Base-by-base conservation (phyloP, 2,797 vertebrate genomes). In the Sebastes reedi region DNA sequence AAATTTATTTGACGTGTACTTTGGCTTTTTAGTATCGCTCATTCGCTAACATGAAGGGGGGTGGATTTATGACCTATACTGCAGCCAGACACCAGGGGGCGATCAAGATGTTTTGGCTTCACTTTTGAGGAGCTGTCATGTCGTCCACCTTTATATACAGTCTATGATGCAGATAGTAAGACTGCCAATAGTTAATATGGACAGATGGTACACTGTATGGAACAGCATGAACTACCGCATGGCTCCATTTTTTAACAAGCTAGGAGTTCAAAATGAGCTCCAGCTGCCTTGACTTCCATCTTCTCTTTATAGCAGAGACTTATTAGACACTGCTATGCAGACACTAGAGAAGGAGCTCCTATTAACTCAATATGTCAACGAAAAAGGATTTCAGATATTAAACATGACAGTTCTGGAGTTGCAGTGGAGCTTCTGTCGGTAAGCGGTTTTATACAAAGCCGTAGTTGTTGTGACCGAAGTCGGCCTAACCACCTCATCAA, bases 381-480 rank as follows among this genome's bases (percentile, higher is more conserved):
- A 50, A 68, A 79, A 84, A 25, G 3, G 46, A 69, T 58, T 58
- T 42, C 12, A 55, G 67, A 74, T 27, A 64, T 80, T 4, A 76
- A 73, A 77, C 64, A 68, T 77, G 61, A 66, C 65, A 59, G 25
- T 59, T 73, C 4, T 77, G 55, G 60, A 80, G 81, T 62, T 72
- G 12, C 62, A 78, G 55, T 58, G 22, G 59, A 67, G 79, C 67
- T 70, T 74, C 77, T 85, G 77, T 82, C 70, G 69, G 72, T 77
- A 24, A 52, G 39, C 62, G n/a, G 1, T 67, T 87, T 79, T 79
- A 64, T 69, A 78, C 69, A 66, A 70, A 69, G 77, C 61, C 16
- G 4, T 30, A 42, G 77, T 64, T 82, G 79, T 74, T 89, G 81
- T 85, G 69, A 84, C 70, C 32, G 2, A 69, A 83, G 74, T 74